phyloP scores from a whole-genome alignment of 2,888 invertebrate species.

The Stenodema calcarata region DNA sequence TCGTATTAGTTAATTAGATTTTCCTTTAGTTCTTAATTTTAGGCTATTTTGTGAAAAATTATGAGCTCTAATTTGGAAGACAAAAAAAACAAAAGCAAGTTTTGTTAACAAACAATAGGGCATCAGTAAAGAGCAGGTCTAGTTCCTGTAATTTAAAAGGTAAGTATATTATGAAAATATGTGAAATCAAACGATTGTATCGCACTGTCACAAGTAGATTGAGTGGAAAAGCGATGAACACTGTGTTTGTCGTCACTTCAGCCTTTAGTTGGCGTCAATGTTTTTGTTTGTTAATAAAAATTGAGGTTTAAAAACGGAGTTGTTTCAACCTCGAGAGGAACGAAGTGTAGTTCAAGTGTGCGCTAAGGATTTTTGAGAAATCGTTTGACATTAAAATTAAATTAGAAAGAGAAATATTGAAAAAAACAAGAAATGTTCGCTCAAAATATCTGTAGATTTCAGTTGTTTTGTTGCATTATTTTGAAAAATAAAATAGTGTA shows the following conservation, averaged over 20 bases:
- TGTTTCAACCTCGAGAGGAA: too few relatives aligned
- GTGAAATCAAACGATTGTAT: not conserved
- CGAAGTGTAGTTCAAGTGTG: too few relatives aligned
- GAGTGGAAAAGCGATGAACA: not conserved
- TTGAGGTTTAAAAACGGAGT: not conserved
- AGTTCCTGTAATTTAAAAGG: conserved; percentile 32
- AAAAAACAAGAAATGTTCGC: conserved; percentile 11
- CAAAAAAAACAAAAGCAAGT: too few relatives aligned
- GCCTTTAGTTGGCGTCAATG: not conserved
- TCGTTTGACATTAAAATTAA: not conserved
- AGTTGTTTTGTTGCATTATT: not conserved
- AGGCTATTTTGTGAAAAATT: not conserved
- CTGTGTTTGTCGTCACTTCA: not conserved
- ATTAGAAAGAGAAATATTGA: not conserved
- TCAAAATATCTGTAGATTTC: not conserved
- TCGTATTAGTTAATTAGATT: not conserved
- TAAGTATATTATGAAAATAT: not conserved
- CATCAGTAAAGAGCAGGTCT: conserved; percentile 40
- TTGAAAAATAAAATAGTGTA: not conserved
- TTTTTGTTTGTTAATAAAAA: not conserved
- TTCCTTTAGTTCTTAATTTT: not conserved
- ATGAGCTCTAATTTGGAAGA: not conserved
- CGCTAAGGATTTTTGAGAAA: not conserved
- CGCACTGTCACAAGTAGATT: not conserved
- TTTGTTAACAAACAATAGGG: conserved; percentile 4